Evolutionary conservation across 1,140 invertebrate genomes (phyloP), one percentile per base, ranked within the genome.

Genomic region (Hyposmocoma kahamanoa): DNA sequence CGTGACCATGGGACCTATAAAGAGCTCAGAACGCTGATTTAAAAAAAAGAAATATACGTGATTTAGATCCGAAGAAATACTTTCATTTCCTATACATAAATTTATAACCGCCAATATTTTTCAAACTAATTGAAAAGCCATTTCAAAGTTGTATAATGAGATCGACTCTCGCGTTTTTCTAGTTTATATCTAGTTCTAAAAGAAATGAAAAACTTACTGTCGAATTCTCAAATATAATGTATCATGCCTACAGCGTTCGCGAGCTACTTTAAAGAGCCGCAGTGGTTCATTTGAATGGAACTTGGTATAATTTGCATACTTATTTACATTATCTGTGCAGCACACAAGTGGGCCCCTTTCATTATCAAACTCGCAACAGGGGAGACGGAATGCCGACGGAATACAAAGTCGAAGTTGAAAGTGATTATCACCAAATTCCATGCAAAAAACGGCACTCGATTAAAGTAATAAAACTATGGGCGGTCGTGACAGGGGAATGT

Each of bases 321-420:
- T 84, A 81, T 84, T 84, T 84, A 84, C 75, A 84, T 84, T 84
- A 83, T 82, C 77, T 82, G 69, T 76, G 79, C 75, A 72, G 67
- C 68, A 80, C 78, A 82, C 78, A 82, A 84, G 74, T 77, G 71
- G 68, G 71, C 56, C 62, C 73, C 77, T 72, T 81, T 81, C 72
- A 83, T 84, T 84, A 83, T 81, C 77, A 77, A 84, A 83, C 78
- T 84, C 76, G 62, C 75, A 74, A 67, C 68, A 70, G 69, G 65
- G 66, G 50, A 59, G 56, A 42, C 22, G 19, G 26, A 34, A 64
- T 62, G 67, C 59, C 28, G 51, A 10, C 49, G 52, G 75, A 84
- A 84, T 84, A 83, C 71, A 75, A 79, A 84, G 59, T 79, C 60
- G 50, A 67, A 68, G 57, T 70, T 71, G 66, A 71, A 70, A 73